Conservation (phyloP, 2,797 vertebrate genomes). For the Siniperca undulata region DNA sequence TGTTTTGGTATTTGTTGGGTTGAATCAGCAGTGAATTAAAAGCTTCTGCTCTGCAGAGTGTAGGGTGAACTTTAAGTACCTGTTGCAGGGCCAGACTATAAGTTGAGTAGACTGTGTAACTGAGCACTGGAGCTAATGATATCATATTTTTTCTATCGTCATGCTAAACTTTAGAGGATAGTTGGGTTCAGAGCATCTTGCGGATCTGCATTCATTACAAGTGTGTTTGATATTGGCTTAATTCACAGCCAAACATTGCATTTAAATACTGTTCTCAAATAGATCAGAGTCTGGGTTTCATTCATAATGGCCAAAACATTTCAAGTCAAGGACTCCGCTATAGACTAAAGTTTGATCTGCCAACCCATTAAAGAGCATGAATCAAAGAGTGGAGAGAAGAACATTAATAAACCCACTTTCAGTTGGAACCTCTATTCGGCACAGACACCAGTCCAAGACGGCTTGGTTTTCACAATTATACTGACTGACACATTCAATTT, state of each 20-base stretch:
- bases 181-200: conserved; percentile 37
- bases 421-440: conserved; percentile 66
- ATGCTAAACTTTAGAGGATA: conserved; percentile 3
- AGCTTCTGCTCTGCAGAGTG: neutral
- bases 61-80: neutral
- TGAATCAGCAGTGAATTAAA: neutral
- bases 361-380: conserved; percentile 69
- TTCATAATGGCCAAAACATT: conserved; percentile 71
- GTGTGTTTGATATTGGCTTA: conserved; percentile 73
- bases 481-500: conserved; percentile 87
- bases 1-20: neutral
- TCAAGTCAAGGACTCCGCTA: conserved; percentile 58
- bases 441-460: conserved; percentile 67
- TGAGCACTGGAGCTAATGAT: neutral
- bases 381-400: conserved; percentile 72
- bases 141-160: neutral
- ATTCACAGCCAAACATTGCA: conserved; percentile 61
- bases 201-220: conserved; percentile 62
- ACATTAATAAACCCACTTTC: conserved; percentile 77
- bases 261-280: conserved; percentile 61
- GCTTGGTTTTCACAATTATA: conserved; percentile 82
- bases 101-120: conserved; percentile 4
- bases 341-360: conserved; percentile 74
- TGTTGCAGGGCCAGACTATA: conserved; percentile 23
- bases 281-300: conserved; percentile 55